A percentile compares a stretch with the other conserved stretches of the same genome.
These are phyloP conservation scores for Chunga burmeisteri DNA, from an alignment of 2,113 vertebrate genomes.

Conservation along the genomic window DNA sequence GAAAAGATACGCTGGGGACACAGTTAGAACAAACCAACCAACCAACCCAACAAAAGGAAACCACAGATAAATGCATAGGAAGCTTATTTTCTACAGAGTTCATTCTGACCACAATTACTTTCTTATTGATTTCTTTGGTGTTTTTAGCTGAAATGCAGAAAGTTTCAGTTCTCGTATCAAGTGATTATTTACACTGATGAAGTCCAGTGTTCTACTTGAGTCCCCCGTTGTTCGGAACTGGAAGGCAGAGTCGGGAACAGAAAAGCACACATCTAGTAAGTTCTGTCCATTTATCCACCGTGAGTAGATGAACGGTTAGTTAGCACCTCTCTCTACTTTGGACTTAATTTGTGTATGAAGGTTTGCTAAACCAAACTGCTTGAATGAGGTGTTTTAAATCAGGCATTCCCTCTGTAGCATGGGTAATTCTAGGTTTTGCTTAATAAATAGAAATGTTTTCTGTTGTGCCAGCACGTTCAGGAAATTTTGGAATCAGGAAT, in stretches of 20 bases:
- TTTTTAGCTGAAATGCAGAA: background rate
- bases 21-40: background rate
- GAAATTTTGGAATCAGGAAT: background rate
- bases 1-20: background rate
- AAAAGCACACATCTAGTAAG: background rate
- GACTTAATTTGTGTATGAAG: background rate
- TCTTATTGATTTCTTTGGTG: background rate
- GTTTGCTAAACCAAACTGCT: background rate
- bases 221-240: background rate
- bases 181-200: background rate
- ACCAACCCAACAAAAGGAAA: background rate
- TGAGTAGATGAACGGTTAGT: background rate
- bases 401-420: background rate
- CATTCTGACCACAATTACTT: background rate
- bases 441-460: background rate
- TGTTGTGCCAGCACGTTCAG: background rate
- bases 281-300: background rate
- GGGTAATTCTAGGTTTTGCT: background rate
- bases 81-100: background rate
- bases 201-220: background rate
- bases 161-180: background rate
- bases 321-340: background rate
- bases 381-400: background rate
- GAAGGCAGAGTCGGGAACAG: background rate
- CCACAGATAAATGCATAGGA: background rate